A percentile compares a stretch with the other conserved stretches of the same genome.
Evolutionary conservation across 1,140 invertebrate genomes (phyloP).

Genomic region (Campoletis sonorensis): DNA sequence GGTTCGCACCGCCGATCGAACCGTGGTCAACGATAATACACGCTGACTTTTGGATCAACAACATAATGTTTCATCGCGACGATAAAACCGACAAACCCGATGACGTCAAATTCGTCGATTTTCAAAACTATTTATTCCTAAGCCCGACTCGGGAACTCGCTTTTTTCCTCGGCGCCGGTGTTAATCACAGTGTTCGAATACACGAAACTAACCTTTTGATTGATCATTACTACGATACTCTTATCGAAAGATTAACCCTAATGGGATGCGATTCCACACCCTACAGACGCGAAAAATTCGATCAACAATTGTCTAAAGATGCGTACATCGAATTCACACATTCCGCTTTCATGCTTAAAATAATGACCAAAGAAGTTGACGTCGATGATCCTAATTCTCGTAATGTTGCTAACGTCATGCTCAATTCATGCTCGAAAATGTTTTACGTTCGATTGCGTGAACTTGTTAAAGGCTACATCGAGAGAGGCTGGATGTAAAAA

Average conservation of each 20-base stretch:
- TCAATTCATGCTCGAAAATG: not conserved
- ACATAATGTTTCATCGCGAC: constrained; percentile 76
- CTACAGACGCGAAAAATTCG: constrained; percentile 59
- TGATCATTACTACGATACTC: constrained; percentile 76
- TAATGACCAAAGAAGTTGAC: constrained; percentile 61
- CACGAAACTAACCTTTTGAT: constrained; percentile 75
- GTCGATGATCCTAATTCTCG: constrained; percentile 44
- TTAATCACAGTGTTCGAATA: constrained; percentile 70
- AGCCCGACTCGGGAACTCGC: constrained; percentile 78
- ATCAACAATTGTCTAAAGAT: constrained; percentile 56
- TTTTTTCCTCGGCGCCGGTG: constrained; percentile 79
- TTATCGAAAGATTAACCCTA: constrained; percentile 67
- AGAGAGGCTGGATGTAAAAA: constrained; percentile 37
- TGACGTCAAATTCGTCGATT: constrained; percentile 80
- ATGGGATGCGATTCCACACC: constrained; percentile 60
- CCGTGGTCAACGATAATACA: constrained; percentile 78
- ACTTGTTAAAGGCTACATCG: constrained; percentile 28
- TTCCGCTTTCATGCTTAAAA: constrained; percentile 65
- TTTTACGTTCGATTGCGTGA: constrained; percentile 35
- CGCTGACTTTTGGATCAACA: constrained; percentile 81
- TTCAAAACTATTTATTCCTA: constrained; percentile 78
- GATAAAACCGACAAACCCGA: constrained; percentile 66
- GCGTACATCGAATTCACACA: constrained; percentile 63
- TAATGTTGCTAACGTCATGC: constrained; percentile 33
- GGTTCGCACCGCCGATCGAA: constrained; percentile 62